These are phyloP conservation scores for Vidua macroura DNA, from an alignment of 2,113 vertebrate genomes.

Conservation along the genomic window DNA sequence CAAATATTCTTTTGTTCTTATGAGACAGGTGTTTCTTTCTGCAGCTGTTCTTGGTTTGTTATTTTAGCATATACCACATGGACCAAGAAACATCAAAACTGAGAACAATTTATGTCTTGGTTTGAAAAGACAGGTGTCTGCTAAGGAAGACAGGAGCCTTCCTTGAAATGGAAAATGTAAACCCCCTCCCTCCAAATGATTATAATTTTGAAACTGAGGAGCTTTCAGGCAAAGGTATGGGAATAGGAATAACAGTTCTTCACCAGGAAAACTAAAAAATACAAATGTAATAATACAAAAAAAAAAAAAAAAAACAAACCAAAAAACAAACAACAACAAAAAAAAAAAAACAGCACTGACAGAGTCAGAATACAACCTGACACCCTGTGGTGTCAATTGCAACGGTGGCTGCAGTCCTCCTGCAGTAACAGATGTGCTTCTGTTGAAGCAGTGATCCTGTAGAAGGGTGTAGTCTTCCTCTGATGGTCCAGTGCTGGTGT, in stretches of 20 bases:
- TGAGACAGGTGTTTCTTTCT: background rate
- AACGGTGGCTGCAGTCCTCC: too few relatives aligned
- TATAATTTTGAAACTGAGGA: background rate
- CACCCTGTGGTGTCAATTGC: too few relatives aligned
- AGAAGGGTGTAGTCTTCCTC: too few relatives aligned
- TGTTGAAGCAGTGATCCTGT: too few relatives aligned
- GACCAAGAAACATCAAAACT: rapidly evolving
- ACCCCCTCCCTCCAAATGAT: background rate
- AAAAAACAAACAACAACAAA: too few relatives aligned
- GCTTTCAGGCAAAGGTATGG: background rate
- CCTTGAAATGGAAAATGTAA: background rate
- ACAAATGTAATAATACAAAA: too few relatives aligned
- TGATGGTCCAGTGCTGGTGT: too few relatives aligned
- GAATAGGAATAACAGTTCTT: background rate
- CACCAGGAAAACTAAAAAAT: too few relatives aligned
- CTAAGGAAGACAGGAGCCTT: background rate
- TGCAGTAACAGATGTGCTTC: too few relatives aligned
- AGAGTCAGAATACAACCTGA: too few relatives aligned
- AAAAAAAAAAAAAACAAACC: too few relatives aligned
- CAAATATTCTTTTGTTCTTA: background rate
- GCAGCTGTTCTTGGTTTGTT: background rate
- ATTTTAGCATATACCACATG: background rate
- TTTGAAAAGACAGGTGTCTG: background rate
- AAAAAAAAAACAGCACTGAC: too few relatives aligned
- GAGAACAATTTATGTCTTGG: background rate